Evolutionary conservation across 1,140 invertebrate genomes (phyloP), one percentile per base, ranked within the genome.

Genomic region (Hydropsyche tenuis): DNA sequence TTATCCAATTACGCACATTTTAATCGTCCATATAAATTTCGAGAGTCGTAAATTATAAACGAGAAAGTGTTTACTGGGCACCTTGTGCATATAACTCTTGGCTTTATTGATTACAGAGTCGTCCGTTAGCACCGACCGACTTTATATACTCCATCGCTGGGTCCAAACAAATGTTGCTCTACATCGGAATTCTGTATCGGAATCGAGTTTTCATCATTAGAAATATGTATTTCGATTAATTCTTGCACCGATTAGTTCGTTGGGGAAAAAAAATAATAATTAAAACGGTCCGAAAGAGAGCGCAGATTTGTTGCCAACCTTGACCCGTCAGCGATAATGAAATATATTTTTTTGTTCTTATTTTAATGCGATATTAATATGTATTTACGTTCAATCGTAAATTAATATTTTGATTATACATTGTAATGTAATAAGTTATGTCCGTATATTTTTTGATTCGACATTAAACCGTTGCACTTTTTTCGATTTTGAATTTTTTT

Each of bases 51-150:
- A 70, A 70, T 70, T 70, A 70, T 42, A 60, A 70, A 53, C 30
- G 68, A 6, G 14, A 56, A 70, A 56, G 68, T 56, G 30, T 70
- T 70, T 70, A 70, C 27, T 62, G 46, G 48, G 25, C 69, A 68
- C 51, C 69, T n/a, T 76, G 75, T 76, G 75, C 75, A 72, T 76
- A 76, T 76, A 76, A 76, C 75, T 76, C 75, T 76, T 76, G 75
- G 72, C 75, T 76, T 76, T 76, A 76, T 76, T 76, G 75, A 76
- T 76, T 76, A 72, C 75, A 48, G 75, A 74, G 75, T 76, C 72
- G 72, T 76, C 72, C 72, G 75, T 74, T 72, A 74, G 75, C 69
- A 66, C 75, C 69, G 75, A 76, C 66, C 75, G 69, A 74, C 68
- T 73, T 76, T 76, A 74, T 73, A 69, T 63, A 53, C 25, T 42